Evolutionary conservation across 35 echinoderm and acorn worm genomes (phyloP), one percentile per base, ranked within the genome.

Genomic region (Antedon bifida): DNA sequence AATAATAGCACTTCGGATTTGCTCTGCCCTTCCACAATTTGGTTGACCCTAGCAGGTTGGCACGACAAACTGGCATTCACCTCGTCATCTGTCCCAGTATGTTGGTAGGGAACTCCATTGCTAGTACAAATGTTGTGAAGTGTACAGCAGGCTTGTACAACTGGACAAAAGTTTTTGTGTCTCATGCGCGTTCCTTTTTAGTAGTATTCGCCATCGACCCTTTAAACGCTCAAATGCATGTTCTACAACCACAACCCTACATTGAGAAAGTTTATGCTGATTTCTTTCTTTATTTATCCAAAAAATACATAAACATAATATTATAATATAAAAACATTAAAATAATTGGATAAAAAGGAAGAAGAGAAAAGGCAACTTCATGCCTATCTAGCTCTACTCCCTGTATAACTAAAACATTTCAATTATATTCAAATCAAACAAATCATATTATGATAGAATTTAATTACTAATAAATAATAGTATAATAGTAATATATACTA

Each of bases 181-280:
- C 32, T 30, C n/a, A 34, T 75, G 73, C 30, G 78, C 84, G 38
- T 85, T 85, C 8, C 75, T 0, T 34, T 85, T 85, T 14, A 42
- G 32, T 19, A 85, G n/a, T 30, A 75, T 77, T 0, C 75, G 16
- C 87, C 87, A 89, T 51, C 87, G 16, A 30, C 81, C 87, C 76
- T 89, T 89, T 9, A 89, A 45, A 21, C 75, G 74, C 29, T 74
- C 82, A 73, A 89, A 89, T 16, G 87, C 75, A 64, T 84, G 81
- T 39, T 89, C 39, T 30, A 89, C 82, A 19, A 64, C 33, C 30
- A n/a, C n/a, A n/a, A 77, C 46, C 5, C 75, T 56, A 32, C 44
- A 51, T 51, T 30, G 76, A 21, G 33, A 77, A 17, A 89, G 46
- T 19, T 51, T 77, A n/a, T n/a, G n/a, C n/a, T n/a, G n/a, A n/a